Evolutionary conservation across 1,140 invertebrate species (phyloP).

Genomic region (Drosophila equinoxialis): DNA sequence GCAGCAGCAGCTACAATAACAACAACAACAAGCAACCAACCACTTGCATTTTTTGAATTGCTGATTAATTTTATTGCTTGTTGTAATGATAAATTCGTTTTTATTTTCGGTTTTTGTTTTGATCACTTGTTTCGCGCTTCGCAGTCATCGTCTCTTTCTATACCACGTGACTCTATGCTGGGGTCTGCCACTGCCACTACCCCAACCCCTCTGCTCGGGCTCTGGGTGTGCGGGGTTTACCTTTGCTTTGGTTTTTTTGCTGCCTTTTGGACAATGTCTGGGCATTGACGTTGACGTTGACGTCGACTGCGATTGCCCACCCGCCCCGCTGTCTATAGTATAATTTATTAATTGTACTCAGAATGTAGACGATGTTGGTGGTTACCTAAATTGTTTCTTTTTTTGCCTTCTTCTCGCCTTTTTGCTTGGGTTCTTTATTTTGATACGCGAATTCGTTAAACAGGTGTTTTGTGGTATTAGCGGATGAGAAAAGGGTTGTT

Average conservation of each 20-base stretch:
- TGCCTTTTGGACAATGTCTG: slow-evolving; percentile 63
- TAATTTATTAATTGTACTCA: slow-evolving; percentile 80
- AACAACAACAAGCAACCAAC: slow-evolving; percentile 51
- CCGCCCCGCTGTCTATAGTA: slow-evolving; percentile 67
- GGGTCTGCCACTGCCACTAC: neutral
- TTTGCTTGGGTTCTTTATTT: slow-evolving; percentile 61
- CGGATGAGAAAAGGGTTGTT: neutral
- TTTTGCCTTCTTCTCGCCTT: slow-evolving; percentile 17
- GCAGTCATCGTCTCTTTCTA: slow-evolving; percentile 24
- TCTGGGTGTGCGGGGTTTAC: slow-evolving; percentile 49
- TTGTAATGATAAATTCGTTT: slow-evolving; percentile 82
- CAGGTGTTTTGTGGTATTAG: slow-evolving; percentile 37
- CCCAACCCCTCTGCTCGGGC: slow-evolving; percentile 21
- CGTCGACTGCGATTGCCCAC: slow-evolving; percentile 28
- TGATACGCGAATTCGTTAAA: slow-evolving; percentile 67
- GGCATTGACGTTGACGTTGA: slow-evolving; percentile 28
- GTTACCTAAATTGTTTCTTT: neutral
- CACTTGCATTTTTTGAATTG: slow-evolving; percentile 81
- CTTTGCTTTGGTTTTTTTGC: slow-evolving; percentile 38
- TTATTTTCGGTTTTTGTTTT: slow-evolving; percentile 80
- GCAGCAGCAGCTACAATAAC: slow-evolving; percentile 17
- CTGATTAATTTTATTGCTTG: slow-evolving; percentile 81
- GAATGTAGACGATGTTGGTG: slow-evolving; percentile 52
- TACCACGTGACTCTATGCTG: slow-evolving; percentile 43
- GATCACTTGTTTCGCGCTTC: slow-evolving; percentile 69